Evolutionary conservation across 2,888 invertebrate species (phyloP), one percentile per base, ranked within the genome.

Genomic region (Euzetes globulus): DNA sequence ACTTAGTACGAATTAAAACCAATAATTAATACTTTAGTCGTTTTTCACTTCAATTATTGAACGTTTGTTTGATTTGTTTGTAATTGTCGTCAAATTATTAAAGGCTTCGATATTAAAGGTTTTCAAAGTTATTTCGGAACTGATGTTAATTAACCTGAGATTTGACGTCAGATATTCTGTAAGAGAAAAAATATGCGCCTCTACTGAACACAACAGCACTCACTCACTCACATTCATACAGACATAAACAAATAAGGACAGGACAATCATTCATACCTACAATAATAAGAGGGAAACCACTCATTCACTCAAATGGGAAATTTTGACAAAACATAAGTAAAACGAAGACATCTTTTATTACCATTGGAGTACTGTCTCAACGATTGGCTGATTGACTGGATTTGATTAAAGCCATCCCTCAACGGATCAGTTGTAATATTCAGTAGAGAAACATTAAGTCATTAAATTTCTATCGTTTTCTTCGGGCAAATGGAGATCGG

Each of bases 401-500:
- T 2, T 29, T 29, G 58, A 27, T 29, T 25, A 55, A 6, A 33
- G 63, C 29, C 33, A 63, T 29, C 63, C n/a, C 1, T 5, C 55
- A 60, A 5, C 19, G 19, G 17, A 19, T 1, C 19, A 5, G 45
- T 41, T 68, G 68, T 22, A 1, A 33, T 19, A 41, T 68, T 41
- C 68, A 68, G 37, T 68, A 68, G 68, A 68, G 68, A 22, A 45
- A 22, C 68, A 41, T 41, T 33, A 41, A 63, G 63, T 33, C 33
- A 29, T 29, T 25, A 11, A 22, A 11, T 41, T 33, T 41, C 52
- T 71, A 74, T 74, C 71, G 25, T 33, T 71, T 74, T 71, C 58
- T 70, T 41, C 74, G 71, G 19, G 29, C 29, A 45, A 27, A 37
- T 25, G 74, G 74, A 45, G 74, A 74, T 25, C 74, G 73, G 33